phyloP scores from a whole-genome alignment of 2,797 vertebrate genomes.

The Acipenser ruthenus region DNA sequence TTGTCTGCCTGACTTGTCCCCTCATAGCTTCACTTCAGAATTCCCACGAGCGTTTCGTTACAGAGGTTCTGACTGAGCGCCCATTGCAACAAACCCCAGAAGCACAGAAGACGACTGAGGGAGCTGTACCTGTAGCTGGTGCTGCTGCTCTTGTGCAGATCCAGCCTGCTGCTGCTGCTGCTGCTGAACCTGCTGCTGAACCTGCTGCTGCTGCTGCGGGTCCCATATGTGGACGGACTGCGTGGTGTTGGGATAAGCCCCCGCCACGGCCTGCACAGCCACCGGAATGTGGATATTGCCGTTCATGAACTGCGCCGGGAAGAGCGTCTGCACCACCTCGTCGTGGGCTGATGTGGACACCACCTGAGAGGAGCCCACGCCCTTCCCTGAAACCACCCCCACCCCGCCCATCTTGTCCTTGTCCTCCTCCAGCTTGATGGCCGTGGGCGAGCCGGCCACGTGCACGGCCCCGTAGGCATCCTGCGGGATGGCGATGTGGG shows the following conservation, averaged over 20 bases:
- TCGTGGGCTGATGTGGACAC: constrained; percentile 81
- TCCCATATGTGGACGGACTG: constrained; percentile 97
- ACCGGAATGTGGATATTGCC: constrained; percentile 97
- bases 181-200: constrained; percentile 69
- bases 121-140: no score
- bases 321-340: constrained; percentile 91
- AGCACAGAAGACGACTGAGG: background rate
- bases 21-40: background rate
- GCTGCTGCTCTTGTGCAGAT: background rate
- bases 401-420: constrained; percentile 81
- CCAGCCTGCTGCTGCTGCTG: constrained; percentile 71
- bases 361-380: constrained; percentile 55
- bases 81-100: background rate
- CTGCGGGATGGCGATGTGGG: constrained; percentile 92
- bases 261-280: constrained; percentile 89
- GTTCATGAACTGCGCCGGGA: constrained; percentile 94
- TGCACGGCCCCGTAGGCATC: constrained; percentile 89
- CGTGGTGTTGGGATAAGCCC: constrained; percentile 81
- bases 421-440: constrained; percentile 81
- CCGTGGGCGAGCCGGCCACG: constrained; percentile 72
- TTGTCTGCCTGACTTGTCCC: no score
- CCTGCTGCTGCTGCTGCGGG: constrained; percentile 86
- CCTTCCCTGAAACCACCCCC: constrained; percentile 24
- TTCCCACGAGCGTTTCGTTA: no score
- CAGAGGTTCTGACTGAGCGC: no score